Evolutionary conservation across 1,140 invertebrate species (phyloP), one percentile per base, ranked within the genome.

Genomic region (Druon quercuslanigerum): DNA sequence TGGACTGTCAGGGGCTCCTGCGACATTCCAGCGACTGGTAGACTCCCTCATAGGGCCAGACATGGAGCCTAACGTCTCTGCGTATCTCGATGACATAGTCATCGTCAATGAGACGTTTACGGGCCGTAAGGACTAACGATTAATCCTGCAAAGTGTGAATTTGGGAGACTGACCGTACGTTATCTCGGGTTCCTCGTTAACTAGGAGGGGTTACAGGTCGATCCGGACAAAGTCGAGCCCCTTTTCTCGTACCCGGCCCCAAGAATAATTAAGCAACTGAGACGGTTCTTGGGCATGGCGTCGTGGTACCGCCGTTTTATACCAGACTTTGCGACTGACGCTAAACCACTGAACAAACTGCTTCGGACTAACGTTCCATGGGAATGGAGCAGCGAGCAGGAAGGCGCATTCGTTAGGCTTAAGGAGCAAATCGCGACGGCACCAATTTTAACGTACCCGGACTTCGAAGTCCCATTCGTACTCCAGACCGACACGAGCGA

Each of bases 311-410:
- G 89, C 6, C 74, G 84, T 8, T 92, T 90, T 73, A 85, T 91
- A 33, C 79, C 79, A 0, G 74, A 87, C 19, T 86, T 87, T 19
- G 76, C 88, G 0, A 76, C 76, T 17, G 71, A 86, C 2, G 73
- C 85, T 0, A 80, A 86, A 57, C 89, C 89, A 90, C 74, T 92
- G 17, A 77, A 66, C 11, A 77, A 77, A 25, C 76, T 79, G 7
- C 16, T 75, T 7, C 14, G 51, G 0, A 70, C 54, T 40, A 25
- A 51, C 3, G 16, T 9, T 0, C n/a, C 17, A 14, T 80, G 79
- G 75, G 50, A 2, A 1, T 80, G 79, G 73, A 19, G 16, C 9
- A 17, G 0, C 3, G 52, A 74, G 0, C 71, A 80, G 19, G 51
- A 77, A 16, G 7, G 11, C 3, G 51, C 72, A 1, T 80, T 80